Conservation (phyloP, 2,888 invertebrate species). For the Strigamia maritima region DNA sequence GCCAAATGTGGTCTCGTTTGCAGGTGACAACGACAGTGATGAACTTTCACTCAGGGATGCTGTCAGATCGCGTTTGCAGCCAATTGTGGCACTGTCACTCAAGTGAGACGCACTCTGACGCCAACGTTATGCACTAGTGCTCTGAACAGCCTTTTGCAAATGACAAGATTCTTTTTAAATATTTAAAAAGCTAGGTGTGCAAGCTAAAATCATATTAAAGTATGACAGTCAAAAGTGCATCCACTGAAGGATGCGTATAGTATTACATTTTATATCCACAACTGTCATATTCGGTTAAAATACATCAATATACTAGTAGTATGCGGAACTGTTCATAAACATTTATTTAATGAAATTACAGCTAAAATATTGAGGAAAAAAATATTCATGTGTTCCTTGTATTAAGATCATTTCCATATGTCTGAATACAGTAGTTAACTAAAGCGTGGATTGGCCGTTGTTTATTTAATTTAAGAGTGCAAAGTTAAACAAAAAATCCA, state of each 20-base stretch:
- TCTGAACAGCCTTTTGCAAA: constrained; percentile 13
- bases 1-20: constrained; percentile 34
- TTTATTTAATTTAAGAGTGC: constrained; percentile 9
- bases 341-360: no score
- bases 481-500: background rate
- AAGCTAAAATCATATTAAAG: constrained; percentile 21
- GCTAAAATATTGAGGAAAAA: no score
- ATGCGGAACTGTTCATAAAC: no score
- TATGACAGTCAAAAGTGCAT: constrained; percentile 20
- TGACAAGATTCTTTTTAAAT: constrained; percentile 25
- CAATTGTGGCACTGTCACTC: constrained; percentile 30
- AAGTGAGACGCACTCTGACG: constrained; percentile 32
- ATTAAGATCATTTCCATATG: no score
- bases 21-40: constrained; percentile 34
- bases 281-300: background rate
- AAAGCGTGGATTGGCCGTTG: background rate
- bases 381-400: no score
- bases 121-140: constrained; percentile 32
- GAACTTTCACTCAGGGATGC: constrained; percentile 34
- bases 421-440: background rate
- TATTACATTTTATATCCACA: background rate
- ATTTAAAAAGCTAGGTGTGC: constrained; percentile 6
- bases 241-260: background rate
- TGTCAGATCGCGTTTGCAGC: constrained; percentile 34
- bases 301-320: background rate